These are phyloP conservation scores for Dasyurus viverrinus DNA, from an alignment of 2,113 vertebrate genomes.

Conservation along the genomic window DNA sequence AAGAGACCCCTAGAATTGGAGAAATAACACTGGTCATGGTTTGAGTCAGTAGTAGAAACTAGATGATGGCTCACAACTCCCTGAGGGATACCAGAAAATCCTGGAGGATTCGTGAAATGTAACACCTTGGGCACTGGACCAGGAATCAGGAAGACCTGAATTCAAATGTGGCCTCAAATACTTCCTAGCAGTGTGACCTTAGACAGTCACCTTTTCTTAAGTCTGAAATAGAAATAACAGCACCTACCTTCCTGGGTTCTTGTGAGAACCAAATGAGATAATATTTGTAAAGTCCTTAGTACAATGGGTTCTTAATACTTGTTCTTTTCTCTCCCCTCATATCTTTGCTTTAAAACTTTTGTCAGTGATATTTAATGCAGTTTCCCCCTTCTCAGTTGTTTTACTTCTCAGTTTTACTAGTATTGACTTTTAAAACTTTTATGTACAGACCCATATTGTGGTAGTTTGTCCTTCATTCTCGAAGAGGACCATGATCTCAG, in stretches of 20 bases:
- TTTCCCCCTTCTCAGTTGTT: not conserved
- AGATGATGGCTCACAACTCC: too few species aligned
- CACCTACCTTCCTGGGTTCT: not conserved
- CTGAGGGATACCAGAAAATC: not conserved
- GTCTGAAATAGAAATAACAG: not conserved
- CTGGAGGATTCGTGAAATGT: too few species aligned
- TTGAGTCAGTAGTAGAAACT: not conserved
- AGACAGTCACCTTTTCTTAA: not conserved
- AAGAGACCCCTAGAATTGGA: too few species aligned
- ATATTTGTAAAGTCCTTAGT: not conserved
- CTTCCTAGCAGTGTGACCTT: not conserved
- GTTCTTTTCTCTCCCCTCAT: too few species aligned
- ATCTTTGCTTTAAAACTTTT: not conserved
- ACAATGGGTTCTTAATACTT: not conserved
- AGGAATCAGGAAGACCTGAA: not conserved
- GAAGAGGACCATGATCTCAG: too few species aligned
- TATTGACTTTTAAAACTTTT: not conserved
- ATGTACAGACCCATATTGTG: not conserved
- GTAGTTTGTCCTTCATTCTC: too few species aligned
- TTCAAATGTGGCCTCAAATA: not conserved
- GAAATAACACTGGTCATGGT: not conserved
- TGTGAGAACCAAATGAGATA: not conserved
- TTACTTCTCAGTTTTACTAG: not conserved
- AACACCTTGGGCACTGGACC: not conserved
- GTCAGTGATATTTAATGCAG: not conserved